These are phyloP conservation scores for Brachionus calyciflorus DNA, from an alignment of 1,140 invertebrate species.

Conservation along the genomic window DNA sequence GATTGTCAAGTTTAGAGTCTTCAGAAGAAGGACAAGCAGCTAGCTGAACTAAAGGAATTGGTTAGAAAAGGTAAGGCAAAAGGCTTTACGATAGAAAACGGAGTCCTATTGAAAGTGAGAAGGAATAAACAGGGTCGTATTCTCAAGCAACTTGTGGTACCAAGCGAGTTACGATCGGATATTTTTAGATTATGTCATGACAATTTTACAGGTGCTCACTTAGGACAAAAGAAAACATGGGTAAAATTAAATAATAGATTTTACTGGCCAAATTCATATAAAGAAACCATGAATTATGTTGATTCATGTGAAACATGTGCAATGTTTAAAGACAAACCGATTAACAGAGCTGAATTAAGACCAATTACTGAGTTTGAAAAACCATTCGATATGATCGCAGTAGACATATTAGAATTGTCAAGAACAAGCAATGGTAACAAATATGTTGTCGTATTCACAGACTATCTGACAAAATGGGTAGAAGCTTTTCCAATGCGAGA, in stretches of 20 bases:
- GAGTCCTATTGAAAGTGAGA: no score
- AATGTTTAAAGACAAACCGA: background rate
- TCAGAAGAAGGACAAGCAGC: no score
- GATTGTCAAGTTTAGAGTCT: no score
- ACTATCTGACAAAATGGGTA: slow-evolving; percentile 51
- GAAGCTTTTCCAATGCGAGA: slow-evolving; percentile 50
- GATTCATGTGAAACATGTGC: slow-evolving; percentile 7
- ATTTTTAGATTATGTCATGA: slow-evolving; percentile 10
- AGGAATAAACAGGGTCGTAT: no score
- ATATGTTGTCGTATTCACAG: slow-evolving; percentile 51
- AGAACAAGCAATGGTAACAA: no score
- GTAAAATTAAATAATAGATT: slow-evolving; percentile 18
- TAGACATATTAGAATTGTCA: slow-evolving; percentile 19
- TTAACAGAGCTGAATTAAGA: background rate
- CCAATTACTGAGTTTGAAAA: slow-evolving; percentile 18
- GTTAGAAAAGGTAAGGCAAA: no score
- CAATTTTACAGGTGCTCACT: background rate
- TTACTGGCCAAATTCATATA: slow-evolving; percentile 39
- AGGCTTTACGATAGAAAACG: no score
- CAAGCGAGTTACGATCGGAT: background rate
- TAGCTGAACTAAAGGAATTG: no score
- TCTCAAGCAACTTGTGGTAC: slow-evolving; percentile 9
- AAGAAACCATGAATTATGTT: background rate
- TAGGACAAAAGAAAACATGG: slow-evolving; percentile 20
- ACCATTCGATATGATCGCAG: slow-evolving; percentile 32